Base-by-base conservation (phyloP, 1,140 invertebrate species). In the Ruditapes philippinarum region DNA sequence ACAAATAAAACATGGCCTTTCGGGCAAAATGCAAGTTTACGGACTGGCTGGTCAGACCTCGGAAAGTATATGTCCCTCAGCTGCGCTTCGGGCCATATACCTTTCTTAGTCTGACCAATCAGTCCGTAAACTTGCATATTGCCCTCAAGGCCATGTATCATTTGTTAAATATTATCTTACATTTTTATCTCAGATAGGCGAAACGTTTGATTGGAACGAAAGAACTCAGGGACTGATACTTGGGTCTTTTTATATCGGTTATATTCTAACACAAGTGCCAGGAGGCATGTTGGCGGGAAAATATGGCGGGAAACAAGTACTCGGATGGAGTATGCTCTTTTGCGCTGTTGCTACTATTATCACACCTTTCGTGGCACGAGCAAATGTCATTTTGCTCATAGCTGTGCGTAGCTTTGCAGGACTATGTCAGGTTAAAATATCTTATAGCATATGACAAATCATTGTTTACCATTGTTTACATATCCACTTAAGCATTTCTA, bases 301-400 rank as follows among this genome's bases (percentile, higher is more conserved):
- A 91, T 97, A 98, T 94, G 98, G 98, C 31, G 98, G 97, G 3
- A 98, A 98, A 95, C 96, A 96, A 1, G 96, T 98, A 9, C 98
- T 98, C 95, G 98, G 98, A 38, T 96, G 97, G 91, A 98, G 98
- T 31, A 97, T 99, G 11, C 97, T 98, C 0, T 96, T 97, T 9
- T 98, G 98, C 54, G 98, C 98, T 87, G 78, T 98, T 5, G 94
- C 98, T 11, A 98, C 98, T 0, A 95, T 99, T 97, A 98, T 98
- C 0, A 98, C 98, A 0, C 98, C 98, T 5, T 89, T 97, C 0
- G 97, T 97, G 0, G 98, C 98, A 0, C 9, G 78, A 38, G 22
- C 78, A 31, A 28, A 31, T 19, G 25, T 80, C 17, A 22, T 36
- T n/a, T 12, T 60, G 33, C 51, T 80, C 0, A 80, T 80, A 19